Evolutionary conservation across 2,888 invertebrate species (phyloP), one percentile per base, ranked within the genome.

Genomic region (Eulithis prunata): DNA sequence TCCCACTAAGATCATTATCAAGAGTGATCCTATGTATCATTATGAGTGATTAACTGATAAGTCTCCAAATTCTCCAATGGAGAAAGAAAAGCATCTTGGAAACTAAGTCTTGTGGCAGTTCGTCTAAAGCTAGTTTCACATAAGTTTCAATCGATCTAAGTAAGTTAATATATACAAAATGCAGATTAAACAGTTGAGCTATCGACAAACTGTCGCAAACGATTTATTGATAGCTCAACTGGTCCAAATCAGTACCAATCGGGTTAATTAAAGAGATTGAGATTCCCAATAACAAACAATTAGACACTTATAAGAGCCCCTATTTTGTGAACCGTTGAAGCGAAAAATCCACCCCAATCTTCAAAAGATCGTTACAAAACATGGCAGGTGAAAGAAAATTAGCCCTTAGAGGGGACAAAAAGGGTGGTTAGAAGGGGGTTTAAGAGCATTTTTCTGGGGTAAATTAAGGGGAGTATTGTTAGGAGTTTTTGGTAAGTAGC

Each of bases 311-410:
- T 47, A 14, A 6, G 14, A 51, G 41, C 67, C 69, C 71, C 66
- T 49, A 1, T 36, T 58, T 68, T 69, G 71, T 69, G 68, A 67
- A 75, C 72, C 76, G 68, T 72, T 81, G 77, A 79, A 83, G 82
- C 81, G 84, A 79, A 79, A 82, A 82, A 82, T 75, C 78, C 79
- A 66, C 69, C 70, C 68, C 78, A 77, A 82, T 83, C 87, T 85
- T 89, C 84, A 84, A 86, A 88, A 84, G 83, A 75, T 77, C 72
- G 72, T 73, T 72, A 73, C 71, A 75, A 76, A 73, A 66, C 73
- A 70, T 71, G 65, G 75, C 84, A 87, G 88, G 90, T 89, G 88
- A 87, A 89, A 90, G 90, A 91, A 88, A 88, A 90, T 89, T 84
- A 81, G 82, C 86, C 79, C 78, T 73, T 74, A 77, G 71, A 71